Base-by-base conservation (phyloP, 2,113 vertebrate genomes). In the Abramis brama region DNA sequence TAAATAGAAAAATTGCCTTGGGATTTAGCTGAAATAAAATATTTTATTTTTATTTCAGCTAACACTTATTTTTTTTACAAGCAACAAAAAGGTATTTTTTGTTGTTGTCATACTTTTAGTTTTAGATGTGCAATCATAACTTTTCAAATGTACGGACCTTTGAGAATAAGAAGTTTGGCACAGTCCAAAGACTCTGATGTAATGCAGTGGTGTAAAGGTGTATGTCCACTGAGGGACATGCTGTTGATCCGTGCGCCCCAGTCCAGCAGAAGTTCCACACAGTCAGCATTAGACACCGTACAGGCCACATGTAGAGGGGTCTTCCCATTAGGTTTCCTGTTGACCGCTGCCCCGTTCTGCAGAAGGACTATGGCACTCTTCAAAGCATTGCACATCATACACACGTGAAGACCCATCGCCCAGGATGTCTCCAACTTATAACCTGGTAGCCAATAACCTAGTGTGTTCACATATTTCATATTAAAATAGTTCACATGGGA, bases 401-500 rank as follows among this genome's bases (percentile, higher is more conserved):
- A 96, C 2, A 99, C 94, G 43, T 99, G 98, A 68, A 99, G 92
- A 2, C 95, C 98, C 59, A 96, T 98, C 0, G 97, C 97, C 97
- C 97, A 99, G 6, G 98, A 99, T 68, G 91, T 96, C 87, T 98
- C 97, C 87, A 99, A 89, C 89, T 98, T 99, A 90, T 99, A 96
- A 83, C 95, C 96, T 15, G 97, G 97, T 79, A 99, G 88, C 98
- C 98, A 99, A 85, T 98, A 97, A 64, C 98, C 98, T 99, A 79
- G 62, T 79, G 89, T 64, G 62, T 23, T 2, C 23, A 73, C 4
- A n/a, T 73, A 45, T n/a, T 45, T 73, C 39, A n/a, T 43, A 45
- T n/a, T 73, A n/a, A 73, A 73, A 11, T 12, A 13, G 36, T 17
- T 10, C 0, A 21, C 0, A 70, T 68, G 15, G 27, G 15, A 6